phyloP scores from a whole-genome alignment of 2,888 invertebrate genomes.

The Ditula angustiorana region DNA sequence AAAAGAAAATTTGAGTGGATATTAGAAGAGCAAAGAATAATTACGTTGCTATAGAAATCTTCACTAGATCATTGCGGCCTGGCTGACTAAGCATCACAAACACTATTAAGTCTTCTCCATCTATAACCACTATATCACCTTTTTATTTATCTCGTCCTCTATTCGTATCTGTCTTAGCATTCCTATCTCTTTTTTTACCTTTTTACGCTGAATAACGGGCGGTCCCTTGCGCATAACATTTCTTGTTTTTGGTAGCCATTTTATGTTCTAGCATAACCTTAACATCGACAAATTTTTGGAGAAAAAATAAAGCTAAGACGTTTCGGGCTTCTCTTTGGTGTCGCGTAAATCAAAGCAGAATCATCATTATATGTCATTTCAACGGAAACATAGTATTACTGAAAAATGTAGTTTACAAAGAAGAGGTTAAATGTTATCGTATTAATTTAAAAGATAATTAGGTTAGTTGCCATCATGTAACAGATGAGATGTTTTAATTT shows the following conservation, averaged over 20 bases:
- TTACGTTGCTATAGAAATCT: no score
- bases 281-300: neutral
- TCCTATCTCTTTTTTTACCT: neutral
- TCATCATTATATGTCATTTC: neutral
- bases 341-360: no score
- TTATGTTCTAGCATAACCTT: neutral
- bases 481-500: neutral
- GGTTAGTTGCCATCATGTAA: neutral
- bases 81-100: no score
- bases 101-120: no score
- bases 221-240: neutral
- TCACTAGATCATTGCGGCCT: no score
- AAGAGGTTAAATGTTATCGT: constrained; percentile 5
- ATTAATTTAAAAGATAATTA: constrained; percentile 4
- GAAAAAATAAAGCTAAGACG: neutral
- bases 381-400: neutral
- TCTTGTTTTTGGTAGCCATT: neutral
- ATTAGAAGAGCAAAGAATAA: no score
- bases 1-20: no score
- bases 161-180: no score
- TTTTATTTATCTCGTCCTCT: no score
- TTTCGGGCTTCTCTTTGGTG: neutral
- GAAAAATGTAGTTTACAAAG: neutral
- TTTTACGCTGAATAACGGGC: neutral
- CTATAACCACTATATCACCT: no score